Evolutionary conservation across 2,888 invertebrate genomes (phyloP), one percentile per base, ranked within the genome.

Genomic region (Timema podura): DNA sequence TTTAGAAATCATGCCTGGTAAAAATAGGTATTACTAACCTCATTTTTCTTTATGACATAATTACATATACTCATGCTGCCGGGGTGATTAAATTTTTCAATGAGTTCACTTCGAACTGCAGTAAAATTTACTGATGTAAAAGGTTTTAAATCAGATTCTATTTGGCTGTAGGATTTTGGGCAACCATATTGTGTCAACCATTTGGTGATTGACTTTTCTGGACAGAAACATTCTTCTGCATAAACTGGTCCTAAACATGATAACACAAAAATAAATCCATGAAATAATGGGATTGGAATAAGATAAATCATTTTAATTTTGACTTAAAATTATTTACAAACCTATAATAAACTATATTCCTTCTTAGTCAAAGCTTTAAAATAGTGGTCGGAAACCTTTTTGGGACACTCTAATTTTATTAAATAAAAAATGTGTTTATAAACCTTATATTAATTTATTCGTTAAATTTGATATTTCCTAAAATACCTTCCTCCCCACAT

Each of bases 51-150:
- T 9, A 97, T 83, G 9, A 91, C 86, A 82, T 97, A 98, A 80
- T 96, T 93, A 79, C 96, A 96, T 77, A 96, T 85, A 77, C 96
- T 96, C 74, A 92, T 86, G 72, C 92, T 90, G 72, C 90, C 89
- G 0, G 93, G 91, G 74, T 88, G 88, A 80, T 93, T 86, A 79
- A 91, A 96, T 74, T 86, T 86, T 75, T 88, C 80, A 66, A 92
- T 80, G 16, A 91, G 86, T 79, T 86, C 85, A 48, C 85, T 79
- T 51, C 92, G 84, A 74, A 89, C 84, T 64, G 82, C 77, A 73
- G 87, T 85, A 83, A 95, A 92, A 80, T 95, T 85, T 5, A 96
- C 84, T 67, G 82, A 81, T 57, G 83, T 79, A 81, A 93, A 96
- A 46, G 82, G 83, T 74, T 84, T 81, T 47, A 97, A 83, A 82